phyloP scores from a whole-genome alignment of 2,888 invertebrate genomes.

The Andrena bicolor region DNA sequence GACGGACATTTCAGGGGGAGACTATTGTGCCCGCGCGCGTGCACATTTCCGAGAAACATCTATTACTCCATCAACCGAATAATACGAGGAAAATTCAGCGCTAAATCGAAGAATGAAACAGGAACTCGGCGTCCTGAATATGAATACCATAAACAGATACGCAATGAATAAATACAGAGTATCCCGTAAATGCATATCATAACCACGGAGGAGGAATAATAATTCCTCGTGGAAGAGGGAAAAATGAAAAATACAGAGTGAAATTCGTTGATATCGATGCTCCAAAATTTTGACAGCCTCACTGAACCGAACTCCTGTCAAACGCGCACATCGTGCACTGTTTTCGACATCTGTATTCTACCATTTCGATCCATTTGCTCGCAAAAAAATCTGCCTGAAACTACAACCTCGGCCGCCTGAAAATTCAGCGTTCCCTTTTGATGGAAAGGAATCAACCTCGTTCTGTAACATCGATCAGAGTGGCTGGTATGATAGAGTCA shows the following conservation, averaged over 20 bases:
- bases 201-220: not conserved
- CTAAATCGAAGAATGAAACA: not conserved
- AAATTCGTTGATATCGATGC: too few relatives aligned
- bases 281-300: too few relatives aligned
- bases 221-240: not conserved
- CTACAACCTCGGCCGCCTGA: too few relatives aligned
- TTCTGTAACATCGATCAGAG: conserved; percentile 32
- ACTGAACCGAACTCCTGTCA: too few relatives aligned
- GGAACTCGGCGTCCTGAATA: conserved; percentile 25
- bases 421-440: too few relatives aligned
- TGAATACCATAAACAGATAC: not conserved
- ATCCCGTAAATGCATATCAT: too few relatives aligned
- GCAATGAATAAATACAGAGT: not conserved
- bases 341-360: too few relatives aligned
- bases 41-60: conserved; percentile 25
- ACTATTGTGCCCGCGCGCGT: conserved; percentile 27
- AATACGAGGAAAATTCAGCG: conserved; percentile 18
- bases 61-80: not conserved
- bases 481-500: conserved; percentile 1
- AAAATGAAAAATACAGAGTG: too few relatives aligned
- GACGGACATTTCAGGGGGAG: conserved; percentile 27
- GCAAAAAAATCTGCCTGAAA: too few relatives aligned
- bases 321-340: too few relatives aligned
- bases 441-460: conserved; percentile 7
- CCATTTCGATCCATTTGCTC: too few relatives aligned